phyloP scores from a whole-genome alignment of 2,113 vertebrate species.

The Geothlypis trichas region DNA sequence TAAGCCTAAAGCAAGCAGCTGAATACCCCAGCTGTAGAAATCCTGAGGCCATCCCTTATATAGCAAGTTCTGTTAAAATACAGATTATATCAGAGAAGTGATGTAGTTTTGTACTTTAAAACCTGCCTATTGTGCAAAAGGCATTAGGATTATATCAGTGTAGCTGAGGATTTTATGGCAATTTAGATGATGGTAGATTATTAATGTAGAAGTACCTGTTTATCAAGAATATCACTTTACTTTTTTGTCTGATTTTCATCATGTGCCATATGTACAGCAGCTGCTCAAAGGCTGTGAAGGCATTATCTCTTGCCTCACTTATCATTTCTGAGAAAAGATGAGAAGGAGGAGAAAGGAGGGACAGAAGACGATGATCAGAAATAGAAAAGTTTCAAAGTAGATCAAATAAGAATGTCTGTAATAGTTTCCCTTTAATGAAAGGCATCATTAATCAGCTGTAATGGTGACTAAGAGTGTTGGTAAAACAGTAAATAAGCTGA shows the following conservation, averaged over 20 bases:
- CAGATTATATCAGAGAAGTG: slow-evolving; percentile 42
- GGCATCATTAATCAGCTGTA: slow-evolving; percentile 54
- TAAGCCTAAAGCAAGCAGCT: slow-evolving; percentile 30
- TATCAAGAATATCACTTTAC: slow-evolving; percentile 37
- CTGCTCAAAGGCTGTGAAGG: slow-evolving; percentile 55
- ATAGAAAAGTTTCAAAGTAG: slow-evolving; percentile 45
- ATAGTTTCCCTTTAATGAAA: slow-evolving; percentile 60
- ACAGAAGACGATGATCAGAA: slow-evolving; percentile 43
- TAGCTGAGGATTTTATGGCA: slow-evolving; percentile 31
- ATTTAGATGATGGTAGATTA: slow-evolving; percentile 57
- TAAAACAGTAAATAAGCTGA: slow-evolving; percentile 42
- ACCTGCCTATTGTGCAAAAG: slow-evolving; percentile 38
- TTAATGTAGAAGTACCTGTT: slow-evolving; percentile 45
- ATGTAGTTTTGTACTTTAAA: slow-evolving; percentile 48
- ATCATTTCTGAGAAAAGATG: slow-evolving; percentile 51
- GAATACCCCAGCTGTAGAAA: slow-evolving; percentile 15
- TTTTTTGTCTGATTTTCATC: slow-evolving; percentile 58
- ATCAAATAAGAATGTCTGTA: slow-evolving; percentile 21
- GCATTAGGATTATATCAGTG: slow-evolving; percentile 36
- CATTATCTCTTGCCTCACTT: slow-evolving; percentile 46
- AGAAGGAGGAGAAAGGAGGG: slow-evolving; percentile 35
- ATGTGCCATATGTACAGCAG: slow-evolving; percentile 20
- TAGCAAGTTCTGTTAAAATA: slow-evolving; percentile 33
- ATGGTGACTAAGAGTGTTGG: slow-evolving; percentile 42
- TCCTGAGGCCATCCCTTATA: slow-evolving; percentile 4